Evolutionary conservation across 2,888 invertebrate species (phyloP).

Genomic region (Eucera pruinosa): DNA sequence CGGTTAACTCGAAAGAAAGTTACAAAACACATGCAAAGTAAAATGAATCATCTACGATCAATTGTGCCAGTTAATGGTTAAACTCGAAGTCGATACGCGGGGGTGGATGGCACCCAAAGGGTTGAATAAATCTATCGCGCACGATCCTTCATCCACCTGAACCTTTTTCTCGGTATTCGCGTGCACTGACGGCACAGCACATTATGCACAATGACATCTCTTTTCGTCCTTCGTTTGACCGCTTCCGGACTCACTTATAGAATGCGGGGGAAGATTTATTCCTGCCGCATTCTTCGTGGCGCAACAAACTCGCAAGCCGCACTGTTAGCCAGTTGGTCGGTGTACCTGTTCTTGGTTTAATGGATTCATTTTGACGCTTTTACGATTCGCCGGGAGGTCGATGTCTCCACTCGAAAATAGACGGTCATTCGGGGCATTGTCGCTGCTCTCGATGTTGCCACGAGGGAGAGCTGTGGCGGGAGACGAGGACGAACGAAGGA

Average conservation of each 20-base stretch:
- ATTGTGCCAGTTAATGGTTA: too few species aligned
- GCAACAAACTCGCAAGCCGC: slow-evolving; percentile 12
- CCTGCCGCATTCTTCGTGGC: slow-evolving; percentile 8
- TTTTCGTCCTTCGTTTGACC: slow-evolving; percentile 22
- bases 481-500: slow-evolving; percentile 46
- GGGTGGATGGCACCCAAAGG: too few species aligned
- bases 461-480: slow-evolving; percentile 8
- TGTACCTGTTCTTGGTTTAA: slow-evolving; percentile 70
- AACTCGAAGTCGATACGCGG: too few species aligned
- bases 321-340: slow-evolving; percentile 4
- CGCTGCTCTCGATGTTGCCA: slow-evolving; percentile 42
- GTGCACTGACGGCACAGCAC: too few species aligned
- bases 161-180: not conserved
- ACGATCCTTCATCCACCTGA: too few species aligned
- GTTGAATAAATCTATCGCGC: too few species aligned
- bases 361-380: slow-evolving; percentile 69
- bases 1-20: too few species aligned
- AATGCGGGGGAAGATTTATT: slow-evolving; percentile 33
- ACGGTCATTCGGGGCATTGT: slow-evolving; percentile 71
- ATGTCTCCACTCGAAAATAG: slow-evolving; percentile 71
- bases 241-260: slow-evolving; percentile 19
- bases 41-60: too few species aligned
- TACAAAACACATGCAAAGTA: too few species aligned
- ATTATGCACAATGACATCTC: not conserved
- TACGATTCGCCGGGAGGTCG: slow-evolving; percentile 71